These are phyloP conservation scores for Watsonalla cultraria DNA, from an alignment of 2,888 invertebrate species.

Conservation along the genomic window DNA sequence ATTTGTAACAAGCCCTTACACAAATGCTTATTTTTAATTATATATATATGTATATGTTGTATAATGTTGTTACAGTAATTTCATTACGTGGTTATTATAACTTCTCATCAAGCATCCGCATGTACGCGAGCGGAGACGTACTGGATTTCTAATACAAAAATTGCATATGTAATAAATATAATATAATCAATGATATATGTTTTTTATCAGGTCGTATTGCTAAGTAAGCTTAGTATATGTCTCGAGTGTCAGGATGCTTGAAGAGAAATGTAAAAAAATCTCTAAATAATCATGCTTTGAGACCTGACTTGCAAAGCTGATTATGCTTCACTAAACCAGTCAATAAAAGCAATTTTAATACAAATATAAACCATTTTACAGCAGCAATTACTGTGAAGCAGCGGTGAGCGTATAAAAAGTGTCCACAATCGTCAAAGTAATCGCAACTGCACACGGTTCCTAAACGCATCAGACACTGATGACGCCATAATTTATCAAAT, in stretches of 20 bases:
- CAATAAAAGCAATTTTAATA: constrained; percentile 69
- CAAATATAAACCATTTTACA: constrained; percentile 62
- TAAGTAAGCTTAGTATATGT: background rate
- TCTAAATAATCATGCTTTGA: constrained; percentile 74
- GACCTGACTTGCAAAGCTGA: constrained; percentile 67
- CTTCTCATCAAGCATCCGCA: constrained; percentile 66
- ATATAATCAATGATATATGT: background rate
- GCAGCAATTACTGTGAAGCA: constrained; percentile 71
- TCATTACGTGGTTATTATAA: constrained; percentile 76
- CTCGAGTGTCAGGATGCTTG: constrained; percentile 60
- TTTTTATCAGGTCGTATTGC: background rate
- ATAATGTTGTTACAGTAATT: constrained; percentile 78
- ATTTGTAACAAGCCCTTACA: constrained; percentile 81
- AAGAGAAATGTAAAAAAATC: constrained; percentile 73
- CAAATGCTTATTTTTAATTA: constrained; percentile 78
- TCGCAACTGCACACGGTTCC: constrained; percentile 64
- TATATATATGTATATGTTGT: constrained; percentile 64
- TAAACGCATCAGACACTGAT: constrained; percentile 70
- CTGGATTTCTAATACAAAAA: background rate
- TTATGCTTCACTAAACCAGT: constrained; percentile 61
- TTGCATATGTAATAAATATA: background rate
- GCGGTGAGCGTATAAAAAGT: constrained; percentile 76
- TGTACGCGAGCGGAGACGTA: constrained; percentile 39
- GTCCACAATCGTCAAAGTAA: constrained; percentile 75
- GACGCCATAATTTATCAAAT: constrained; percentile 75